Evolutionary conservation across 2,113 vertebrate species (phyloP).

Genomic region (Limnothrissa miodon): DNA sequence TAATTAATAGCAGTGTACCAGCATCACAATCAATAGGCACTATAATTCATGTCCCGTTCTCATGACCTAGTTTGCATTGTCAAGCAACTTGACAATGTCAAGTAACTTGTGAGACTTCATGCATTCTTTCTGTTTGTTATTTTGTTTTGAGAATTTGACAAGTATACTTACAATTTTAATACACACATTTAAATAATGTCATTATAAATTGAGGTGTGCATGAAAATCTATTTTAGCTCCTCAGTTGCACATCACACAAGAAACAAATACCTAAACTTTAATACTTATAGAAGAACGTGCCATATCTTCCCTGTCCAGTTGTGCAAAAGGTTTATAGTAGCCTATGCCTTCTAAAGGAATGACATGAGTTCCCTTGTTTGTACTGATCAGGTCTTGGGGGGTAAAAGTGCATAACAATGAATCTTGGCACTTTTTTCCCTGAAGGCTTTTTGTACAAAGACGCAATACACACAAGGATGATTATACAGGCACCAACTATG

Average conservation of each 20-base stretch:
- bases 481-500: slow-evolving; percentile 9
- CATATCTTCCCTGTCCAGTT: slow-evolving; percentile 1
- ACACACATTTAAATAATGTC: no score
- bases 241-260: not conserved
- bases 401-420: slow-evolving; percentile 23
- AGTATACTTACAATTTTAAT: no score
- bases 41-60: not conserved
- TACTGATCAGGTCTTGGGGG: not conserved
- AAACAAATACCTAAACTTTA: not conserved
- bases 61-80: slow-evolving; percentile 12
- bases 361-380: not conserved
- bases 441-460: slow-evolving; percentile 17
- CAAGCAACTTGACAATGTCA: not conserved
- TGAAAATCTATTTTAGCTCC: not conserved
- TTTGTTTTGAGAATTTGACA: not conserved
- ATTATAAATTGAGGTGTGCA: not conserved
- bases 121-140: not conserved
- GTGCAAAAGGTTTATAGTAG: not conserved
- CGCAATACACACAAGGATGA: slow-evolving; percentile 8
- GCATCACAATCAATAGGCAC: slow-evolving; percentile 1
- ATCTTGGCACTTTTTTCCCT: slow-evolving; percentile 27
- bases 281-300: not conserved
- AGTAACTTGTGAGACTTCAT: not conserved
- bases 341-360: not conserved
- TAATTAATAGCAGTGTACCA: not conserved